Evolutionary conservation across 1,140 invertebrate species (phyloP), one percentile per base, ranked within the genome.

Genomic region (Psilanteris sp.): DNA sequence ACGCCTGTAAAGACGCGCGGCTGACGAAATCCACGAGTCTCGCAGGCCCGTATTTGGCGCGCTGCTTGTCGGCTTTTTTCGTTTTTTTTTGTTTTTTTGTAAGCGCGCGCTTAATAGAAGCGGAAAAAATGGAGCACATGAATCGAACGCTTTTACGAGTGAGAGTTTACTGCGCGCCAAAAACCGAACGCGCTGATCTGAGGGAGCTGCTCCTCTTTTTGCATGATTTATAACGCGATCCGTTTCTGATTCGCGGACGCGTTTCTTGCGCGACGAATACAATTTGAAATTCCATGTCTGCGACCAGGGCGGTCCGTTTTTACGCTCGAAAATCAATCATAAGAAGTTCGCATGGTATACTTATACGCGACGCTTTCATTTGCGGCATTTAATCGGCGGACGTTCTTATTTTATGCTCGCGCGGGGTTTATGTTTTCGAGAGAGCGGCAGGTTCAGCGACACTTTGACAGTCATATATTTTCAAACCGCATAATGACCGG

Each of bases 241-340:
- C 80, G 77, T 74, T 50, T 44, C 29, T 44, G 31, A 48, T 48
- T 55, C 44, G n/a, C n/a, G 29, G 43, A 16, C 22, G 48, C 75
- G 62, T 36, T 81, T 83, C 54, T 83, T 79, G 78, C 71, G 77
- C 73, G 70, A 81, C 82, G n/a, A n/a, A 79, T 43, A 15, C 82
- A 84, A 82, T 84, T 85, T 80, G 74, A 64, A 70, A 82, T 83
- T 80, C 74, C 44, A 62, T 46, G 59, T 68, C 39, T 15, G 44
- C 55, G 18, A 68, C 71, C 66, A 75, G 76, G 79, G 80, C 78
- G 80, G 80, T 82, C 80, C 75, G 74, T 84, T 84, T 83, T 84
- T 82, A 67, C 71, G 39, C 31, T 61, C 27, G 27, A 32, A 36
- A 67, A 39, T 54, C 72, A 48, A 18, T 55, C 54, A 26, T 70